Base-by-base conservation (phyloP, 92 coral and sea anemone genomes). In the Meandrina meandrites region DNA sequence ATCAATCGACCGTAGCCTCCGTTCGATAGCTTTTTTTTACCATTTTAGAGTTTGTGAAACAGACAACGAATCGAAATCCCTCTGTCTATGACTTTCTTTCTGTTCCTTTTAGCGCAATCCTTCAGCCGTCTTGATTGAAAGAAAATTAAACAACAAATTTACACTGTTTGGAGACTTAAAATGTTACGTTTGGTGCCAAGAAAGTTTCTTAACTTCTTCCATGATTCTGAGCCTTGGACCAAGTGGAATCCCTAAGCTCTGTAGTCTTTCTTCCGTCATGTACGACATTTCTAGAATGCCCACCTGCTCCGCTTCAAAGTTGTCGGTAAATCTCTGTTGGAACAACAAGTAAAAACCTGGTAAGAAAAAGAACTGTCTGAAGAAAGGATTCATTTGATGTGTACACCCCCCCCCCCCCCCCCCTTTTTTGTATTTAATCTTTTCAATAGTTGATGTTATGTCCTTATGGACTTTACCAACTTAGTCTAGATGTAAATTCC, bases 211-310 rank as follows among this genome's bases (percentile, higher is more conserved):
- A 8, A 94, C 96, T 78, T 97, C 99, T 84, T 97, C 98, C 84
- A 97, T 87, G 13, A 97, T 97, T 79, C 99, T 84, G 37, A 97
- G 84, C 28, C 99, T 93, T 51, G 99, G 99, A 31, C 99, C 99
- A 5, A 97, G 93, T 27, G 99, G 99, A 81, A 97, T 95, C 22
- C 99, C 99, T 27, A 97, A 89, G 54, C 96, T 88, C 79, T 97
- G 99, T 36, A 97, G 75, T 79, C 96, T 85, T 82, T 97, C 98
- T 84, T 97, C 99, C 2, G 94, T 95, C 90, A 97, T 91, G 86
- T 95, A 97, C 1, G 99, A 93, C 18, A 97, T 91, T 79, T 97
- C 99, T 72, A 97, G 90, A 24, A 97, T 93, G 9, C 99, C 99
- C 6, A 97, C 92, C 69, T 97, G 97, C 83, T 97, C 99, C 18